Conservation (phyloP, 1,140 invertebrate species). For the Drosophila kurseongensis region DNA sequence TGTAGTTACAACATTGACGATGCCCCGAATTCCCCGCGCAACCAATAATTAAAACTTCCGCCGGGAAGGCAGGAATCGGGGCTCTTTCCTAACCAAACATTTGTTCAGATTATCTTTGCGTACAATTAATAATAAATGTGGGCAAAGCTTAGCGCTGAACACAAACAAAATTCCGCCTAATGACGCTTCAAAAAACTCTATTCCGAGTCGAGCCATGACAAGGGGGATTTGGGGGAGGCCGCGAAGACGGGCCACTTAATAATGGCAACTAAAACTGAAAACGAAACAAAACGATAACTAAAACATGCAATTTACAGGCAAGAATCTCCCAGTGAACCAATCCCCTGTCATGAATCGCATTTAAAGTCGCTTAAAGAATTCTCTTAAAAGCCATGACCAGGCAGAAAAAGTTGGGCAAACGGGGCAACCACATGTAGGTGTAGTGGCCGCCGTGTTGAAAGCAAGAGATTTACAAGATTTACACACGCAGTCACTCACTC, state of each 20-base stretch:
- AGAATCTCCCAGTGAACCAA: constrained; percentile 26
- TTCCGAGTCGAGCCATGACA: constrained; percentile 19
- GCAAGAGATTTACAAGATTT: constrained; percentile 79
- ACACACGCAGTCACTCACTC: constrained; percentile 59
- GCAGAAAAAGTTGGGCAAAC: constrained; percentile 36
- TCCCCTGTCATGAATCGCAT: constrained; percentile 66
- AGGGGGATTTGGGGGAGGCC: neutral
- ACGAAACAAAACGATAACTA: constrained; percentile 41
- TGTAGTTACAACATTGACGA: constrained; percentile 12
- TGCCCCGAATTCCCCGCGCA: constrained; percentile 6
- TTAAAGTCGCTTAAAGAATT: constrained; percentile 72
- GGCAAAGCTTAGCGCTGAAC: constrained; percentile 30
- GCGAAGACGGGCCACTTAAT: constrained; percentile 63
- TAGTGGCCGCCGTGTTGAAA: constrained; percentile 57
- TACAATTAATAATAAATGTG: constrained; percentile 56
- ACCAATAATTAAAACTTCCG: constrained; percentile 51
- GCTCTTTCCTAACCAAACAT: constrained; percentile 24
- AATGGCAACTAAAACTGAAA: constrained; percentile 49
- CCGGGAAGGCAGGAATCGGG: neutral
- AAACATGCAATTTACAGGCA: constrained; percentile 70
- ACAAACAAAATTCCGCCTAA: constrained; percentile 56
- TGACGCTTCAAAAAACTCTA: constrained; percentile 50
- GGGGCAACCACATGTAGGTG: constrained; percentile 33
- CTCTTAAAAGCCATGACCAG: constrained; percentile 73
- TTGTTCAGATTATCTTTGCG: constrained; percentile 25